A percentile compares a stretch with the other conserved stretches of the same genome.
These are phyloP conservation scores for Gadus macrocephalus DNA, from an alignment of 2,113 vertebrate genomes.

Conservation along the genomic window DNA sequence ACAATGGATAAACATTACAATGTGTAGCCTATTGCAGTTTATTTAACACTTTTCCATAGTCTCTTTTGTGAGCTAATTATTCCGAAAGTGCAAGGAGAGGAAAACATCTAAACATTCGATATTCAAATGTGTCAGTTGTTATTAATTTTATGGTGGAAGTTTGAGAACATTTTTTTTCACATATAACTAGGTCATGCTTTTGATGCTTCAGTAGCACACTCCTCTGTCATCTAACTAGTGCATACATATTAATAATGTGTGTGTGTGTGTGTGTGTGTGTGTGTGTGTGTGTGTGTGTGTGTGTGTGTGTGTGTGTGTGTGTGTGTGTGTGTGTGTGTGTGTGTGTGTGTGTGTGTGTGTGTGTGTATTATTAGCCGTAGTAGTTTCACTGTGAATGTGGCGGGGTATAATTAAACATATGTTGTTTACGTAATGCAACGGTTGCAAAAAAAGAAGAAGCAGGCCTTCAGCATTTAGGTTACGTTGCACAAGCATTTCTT, in stretches of 20 bases:
- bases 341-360: no score
- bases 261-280: no score
- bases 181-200: constrained; percentile 59
- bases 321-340: no score
- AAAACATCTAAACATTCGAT: constrained; percentile 34
- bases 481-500: background rate
- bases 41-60: background rate
- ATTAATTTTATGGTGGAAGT: constrained; percentile 50
- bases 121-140: constrained; percentile 49
- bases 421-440: background rate
- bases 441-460: background rate
- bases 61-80: constrained; percentile 27
- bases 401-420: background rate
- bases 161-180: constrained; percentile 35
- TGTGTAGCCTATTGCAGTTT: background rate
- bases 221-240: constrained; percentile 51
- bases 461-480: no score
- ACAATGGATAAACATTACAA: background rate
- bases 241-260: constrained; percentile 48
- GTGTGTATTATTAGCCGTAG: background rate
- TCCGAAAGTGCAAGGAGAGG: constrained; percentile 20
- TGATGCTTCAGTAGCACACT: constrained; percentile 39
- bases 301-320: no score
- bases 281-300: no score
- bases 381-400: background rate